phyloP scores from a whole-genome alignment of 2,113 vertebrate species.

The Mormyrus iriodes region DNA sequence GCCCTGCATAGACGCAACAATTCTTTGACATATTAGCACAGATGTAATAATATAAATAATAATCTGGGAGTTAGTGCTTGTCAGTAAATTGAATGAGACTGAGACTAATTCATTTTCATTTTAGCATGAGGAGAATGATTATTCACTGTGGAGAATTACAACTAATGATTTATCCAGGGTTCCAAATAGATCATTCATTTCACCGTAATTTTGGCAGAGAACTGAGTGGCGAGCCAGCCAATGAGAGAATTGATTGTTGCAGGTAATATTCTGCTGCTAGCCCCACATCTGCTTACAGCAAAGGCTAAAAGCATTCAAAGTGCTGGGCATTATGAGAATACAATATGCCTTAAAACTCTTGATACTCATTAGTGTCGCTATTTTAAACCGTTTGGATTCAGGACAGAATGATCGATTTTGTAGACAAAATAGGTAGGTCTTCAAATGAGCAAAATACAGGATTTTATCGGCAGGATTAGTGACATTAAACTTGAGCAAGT shows the following conservation, averaged over 20 bases:
- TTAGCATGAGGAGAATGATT: background rate
- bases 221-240: background rate
- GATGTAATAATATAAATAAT: background rate
- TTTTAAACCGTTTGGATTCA: background rate
- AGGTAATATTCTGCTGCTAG: background rate
- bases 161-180: background rate
- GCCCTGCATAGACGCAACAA: background rate
- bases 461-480: background rate
- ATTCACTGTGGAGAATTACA: conserved; percentile 1
- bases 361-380: background rate
- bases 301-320: background rate
- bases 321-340: background rate
- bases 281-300: background rate
- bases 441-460: background rate
- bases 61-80: background rate
- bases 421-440: background rate
- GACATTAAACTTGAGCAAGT: no score
- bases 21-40: background rate
- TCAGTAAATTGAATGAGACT: conserved; percentile 2
- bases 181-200: background rate
- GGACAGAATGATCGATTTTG: background rate
- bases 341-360: background rate
- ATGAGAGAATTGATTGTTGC: background rate
- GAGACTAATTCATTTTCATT: background rate
- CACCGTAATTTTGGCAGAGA: background rate